These are phyloP conservation scores for Thecocarcelia acutangulata DNA, from an alignment of 2,888 invertebrate genomes.

Conservation along the genomic window DNA sequence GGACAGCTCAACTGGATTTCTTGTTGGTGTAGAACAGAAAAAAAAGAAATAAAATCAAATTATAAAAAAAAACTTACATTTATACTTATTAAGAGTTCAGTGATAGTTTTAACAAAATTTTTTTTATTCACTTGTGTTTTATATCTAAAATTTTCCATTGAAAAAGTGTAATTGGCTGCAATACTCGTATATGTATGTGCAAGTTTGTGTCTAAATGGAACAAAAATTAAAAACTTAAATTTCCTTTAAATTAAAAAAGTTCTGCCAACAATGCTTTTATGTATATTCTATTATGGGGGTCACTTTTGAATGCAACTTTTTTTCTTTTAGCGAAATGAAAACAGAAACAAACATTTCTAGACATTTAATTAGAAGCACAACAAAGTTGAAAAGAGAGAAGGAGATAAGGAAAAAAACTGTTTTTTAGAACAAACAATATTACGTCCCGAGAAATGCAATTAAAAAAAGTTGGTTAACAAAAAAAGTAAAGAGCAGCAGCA, in stretches of 20 bases:
- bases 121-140: neutral
- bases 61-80: no score
- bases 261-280: conserved; percentile 28
- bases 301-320: conserved; percentile 4
- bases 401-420: conserved; percentile 2
- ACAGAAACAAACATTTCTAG: conserved; percentile 2
- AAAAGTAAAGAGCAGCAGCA: neutral
- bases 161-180: conserved; percentile 59
- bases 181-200: conserved; percentile 36
- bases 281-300: conserved; percentile 42
- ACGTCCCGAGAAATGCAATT: conserved; percentile 48
- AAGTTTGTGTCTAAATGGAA: conserved; percentile 51
- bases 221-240: conserved; percentile 5
- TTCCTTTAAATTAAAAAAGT: conserved; percentile 6
- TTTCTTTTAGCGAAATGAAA: neutral
- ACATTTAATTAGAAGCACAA: conserved; percentile 47
- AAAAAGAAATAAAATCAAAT: no score
- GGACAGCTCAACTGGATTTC: conserved; percentile 40
- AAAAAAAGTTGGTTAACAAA: conserved; percentile 35
- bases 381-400: conserved; percentile 40
- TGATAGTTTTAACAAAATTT: no score
- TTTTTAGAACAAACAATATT: conserved; percentile 43
- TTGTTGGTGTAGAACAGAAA: neutral
- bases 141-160: conserved; percentile 13
- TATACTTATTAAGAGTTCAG: no score